Evolutionary conservation across 2,797 vertebrate genomes (phyloP).

Genomic region (Bradypodion ventrale): DNA sequence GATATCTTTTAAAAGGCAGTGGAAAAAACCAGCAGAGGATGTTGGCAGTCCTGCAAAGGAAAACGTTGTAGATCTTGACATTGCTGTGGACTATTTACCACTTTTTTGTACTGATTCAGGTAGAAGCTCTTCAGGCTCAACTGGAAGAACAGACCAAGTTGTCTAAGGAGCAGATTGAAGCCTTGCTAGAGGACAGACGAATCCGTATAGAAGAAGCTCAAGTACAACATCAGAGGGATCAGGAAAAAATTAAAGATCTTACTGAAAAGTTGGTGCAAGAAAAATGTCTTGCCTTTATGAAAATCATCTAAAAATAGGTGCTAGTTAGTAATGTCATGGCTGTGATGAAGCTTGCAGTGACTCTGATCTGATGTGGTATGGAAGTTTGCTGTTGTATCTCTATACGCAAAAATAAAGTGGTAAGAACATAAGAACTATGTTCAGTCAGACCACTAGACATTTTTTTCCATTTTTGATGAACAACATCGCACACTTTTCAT

Average conservation of each 20-base stretch:
- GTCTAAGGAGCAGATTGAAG: slow-evolving; percentile 88
- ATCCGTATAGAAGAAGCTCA: slow-evolving; percentile 87
- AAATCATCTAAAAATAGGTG: neutral
- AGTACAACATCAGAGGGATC: slow-evolving; percentile 84
- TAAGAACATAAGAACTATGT: neutral
- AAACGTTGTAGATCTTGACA: neutral
- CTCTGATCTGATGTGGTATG: neutral
- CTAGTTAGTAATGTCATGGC: neutral
- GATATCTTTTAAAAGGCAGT: neutral
- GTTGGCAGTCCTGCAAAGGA: neutral
- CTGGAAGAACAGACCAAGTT: slow-evolving; percentile 90
- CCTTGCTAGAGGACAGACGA: slow-evolving; percentile 86
- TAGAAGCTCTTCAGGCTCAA: slow-evolving; percentile 94
- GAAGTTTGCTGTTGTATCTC: neutral
- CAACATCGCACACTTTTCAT: neutral
- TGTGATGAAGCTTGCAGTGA: neutral
- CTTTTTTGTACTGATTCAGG: slow-evolving; percentile 72
- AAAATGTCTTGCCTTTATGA: neutral
- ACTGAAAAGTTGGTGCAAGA: slow-evolving; percentile 83
- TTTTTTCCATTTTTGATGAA: too few relatives aligned
- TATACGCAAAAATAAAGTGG: neutral
- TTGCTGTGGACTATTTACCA: neutral
- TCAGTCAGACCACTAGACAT: too few relatives aligned
- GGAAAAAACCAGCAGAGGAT: neutral
- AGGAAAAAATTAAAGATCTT: slow-evolving; percentile 82